These are phyloP conservation scores for Andrena cerasifolii DNA, from an alignment of 1,140 invertebrate genomes.

Conservation along the genomic window DNA sequence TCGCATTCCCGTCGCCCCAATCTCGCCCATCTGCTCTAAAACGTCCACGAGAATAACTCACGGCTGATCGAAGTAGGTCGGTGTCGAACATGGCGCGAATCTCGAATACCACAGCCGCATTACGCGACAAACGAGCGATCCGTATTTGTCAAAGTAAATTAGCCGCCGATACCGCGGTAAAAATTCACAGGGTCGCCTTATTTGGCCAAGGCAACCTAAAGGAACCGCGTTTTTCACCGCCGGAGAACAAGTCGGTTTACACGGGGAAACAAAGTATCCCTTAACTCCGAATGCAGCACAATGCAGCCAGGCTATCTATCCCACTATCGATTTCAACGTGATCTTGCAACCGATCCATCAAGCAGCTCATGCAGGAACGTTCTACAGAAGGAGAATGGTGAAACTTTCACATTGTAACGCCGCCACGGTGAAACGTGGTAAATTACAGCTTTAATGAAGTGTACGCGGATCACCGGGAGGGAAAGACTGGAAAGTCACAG, in stretches of 20 bases:
- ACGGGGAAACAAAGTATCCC: no score
- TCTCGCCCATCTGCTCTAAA: slow-evolving; percentile 51
- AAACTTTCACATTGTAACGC: no score
- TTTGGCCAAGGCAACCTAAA: slow-evolving; percentile 25
- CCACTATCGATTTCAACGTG: no score
- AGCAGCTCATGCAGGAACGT: no score
- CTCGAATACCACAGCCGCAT: slow-evolving; percentile 35
- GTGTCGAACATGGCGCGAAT: slow-evolving; percentile 17
- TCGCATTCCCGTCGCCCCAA: neutral
- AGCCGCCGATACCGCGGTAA: slow-evolving; percentile 64
- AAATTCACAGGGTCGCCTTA: slow-evolving; percentile 23
- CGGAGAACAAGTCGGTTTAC: neutral
- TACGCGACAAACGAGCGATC: slow-evolving; percentile 62
- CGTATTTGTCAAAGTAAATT: slow-evolving; percentile 71
- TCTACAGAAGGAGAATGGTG: no score
- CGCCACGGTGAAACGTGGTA: no score
- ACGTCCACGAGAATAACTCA: slow-evolving; percentile 53
- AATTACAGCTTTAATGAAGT: neutral
- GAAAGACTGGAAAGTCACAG: neutral
- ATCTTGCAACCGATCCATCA: no score
- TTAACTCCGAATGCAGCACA: neutral
- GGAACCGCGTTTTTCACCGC: slow-evolving; percentile 17
- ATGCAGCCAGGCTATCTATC: no score
- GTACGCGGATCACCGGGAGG: no score
- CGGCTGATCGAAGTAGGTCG: slow-evolving; percentile 61